Base-by-base conservation (phyloP, 2,888 invertebrate species). In the Epinotia ramella region DNA sequence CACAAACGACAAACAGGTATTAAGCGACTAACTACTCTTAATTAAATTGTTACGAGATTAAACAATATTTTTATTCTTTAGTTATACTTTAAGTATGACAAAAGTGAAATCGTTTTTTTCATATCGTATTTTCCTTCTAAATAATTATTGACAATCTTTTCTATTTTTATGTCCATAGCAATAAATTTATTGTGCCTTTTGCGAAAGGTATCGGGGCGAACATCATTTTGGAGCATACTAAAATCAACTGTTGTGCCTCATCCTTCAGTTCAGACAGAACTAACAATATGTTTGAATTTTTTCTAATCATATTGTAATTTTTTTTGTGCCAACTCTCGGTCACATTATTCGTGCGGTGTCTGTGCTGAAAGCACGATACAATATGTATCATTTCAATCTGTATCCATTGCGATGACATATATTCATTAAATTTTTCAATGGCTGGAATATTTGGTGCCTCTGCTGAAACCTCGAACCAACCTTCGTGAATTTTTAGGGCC, bases 401-500 rank as follows among this genome's bases (percentile, higher is more conserved):
- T n/a, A 56, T 33, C 56, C 67, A 67, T 67, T 65, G 46, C 13
- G 46, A 65, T 46, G 65, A 65, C 65, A 65, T 33, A 28, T 67
- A 67, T 56, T 67, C 33, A 53, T 67, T 56, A 56, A 67, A 57
- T 18, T 57, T 68, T 68, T 68, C n/a, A 40, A 68, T 68, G 40
- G 18, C 57, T 59, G 33, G 56, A 40, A 68, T 68, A 28, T 40
- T 18, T 57, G 57, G 56, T 33, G 11, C 33, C 40, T 57, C 68
- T 68, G 68, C 40, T 16, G 68, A 57, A 68, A 68, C 59, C 57
- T 68, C 40, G 44, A 68, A 18, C 67, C 67, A 56, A 57, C 67
- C 67, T 57, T 67, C 67, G 57, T 67, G 68, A 59, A 68, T 59
- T 44, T 68, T 68, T 44, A 59, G 44, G 62, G 40, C n/a, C n/a